phyloP scores from a whole-genome alignment of 2,888 invertebrate species.

The Nomada lathburiana region DNA sequence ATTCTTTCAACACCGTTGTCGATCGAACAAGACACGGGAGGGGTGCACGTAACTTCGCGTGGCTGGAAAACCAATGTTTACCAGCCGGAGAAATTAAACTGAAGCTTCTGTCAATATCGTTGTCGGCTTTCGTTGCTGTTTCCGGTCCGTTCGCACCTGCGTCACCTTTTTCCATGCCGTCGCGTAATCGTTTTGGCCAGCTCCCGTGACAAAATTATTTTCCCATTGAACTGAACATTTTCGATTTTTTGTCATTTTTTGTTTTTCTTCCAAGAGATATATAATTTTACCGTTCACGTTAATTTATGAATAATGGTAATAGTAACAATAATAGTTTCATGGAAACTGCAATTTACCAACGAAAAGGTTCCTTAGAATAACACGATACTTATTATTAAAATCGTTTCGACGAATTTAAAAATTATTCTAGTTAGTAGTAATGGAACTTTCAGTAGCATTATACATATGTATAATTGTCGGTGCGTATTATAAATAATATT shows the following conservation, averaged over 20 bases:
- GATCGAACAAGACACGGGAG: constrained; percentile 36
- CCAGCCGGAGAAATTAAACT: constrained; percentile 82
- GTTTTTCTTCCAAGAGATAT: background rate
- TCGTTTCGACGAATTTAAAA: too few relatives aligned
- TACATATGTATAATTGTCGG: too few relatives aligned
- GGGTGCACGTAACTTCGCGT: constrained; percentile 55
- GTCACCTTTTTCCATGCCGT: constrained; percentile 71
- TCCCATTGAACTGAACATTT: background rate
- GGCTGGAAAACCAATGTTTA: constrained; percentile 81
- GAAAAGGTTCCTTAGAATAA: too few relatives aligned
- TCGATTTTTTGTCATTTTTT: background rate
- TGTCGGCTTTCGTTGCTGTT: constrained; percentile 79
- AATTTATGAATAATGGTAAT: too few relatives aligned
- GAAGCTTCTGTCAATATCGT: constrained; percentile 82
- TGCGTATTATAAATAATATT: too few relatives aligned
- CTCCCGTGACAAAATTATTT: constrained; percentile 39
- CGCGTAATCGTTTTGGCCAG: constrained; percentile 52
- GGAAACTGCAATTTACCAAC: too few relatives aligned
- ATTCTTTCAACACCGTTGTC: constrained; percentile 44
- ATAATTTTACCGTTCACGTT: background rate
- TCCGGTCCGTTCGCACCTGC: constrained; percentile 67
- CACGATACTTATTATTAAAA: too few relatives aligned
- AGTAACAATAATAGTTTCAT: too few relatives aligned
- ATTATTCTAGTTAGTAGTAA: too few relatives aligned
- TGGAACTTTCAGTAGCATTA: too few relatives aligned